Base-by-base conservation (phyloP, 2,888 invertebrate genomes). In the Platycheirus albimanus region DNA sequence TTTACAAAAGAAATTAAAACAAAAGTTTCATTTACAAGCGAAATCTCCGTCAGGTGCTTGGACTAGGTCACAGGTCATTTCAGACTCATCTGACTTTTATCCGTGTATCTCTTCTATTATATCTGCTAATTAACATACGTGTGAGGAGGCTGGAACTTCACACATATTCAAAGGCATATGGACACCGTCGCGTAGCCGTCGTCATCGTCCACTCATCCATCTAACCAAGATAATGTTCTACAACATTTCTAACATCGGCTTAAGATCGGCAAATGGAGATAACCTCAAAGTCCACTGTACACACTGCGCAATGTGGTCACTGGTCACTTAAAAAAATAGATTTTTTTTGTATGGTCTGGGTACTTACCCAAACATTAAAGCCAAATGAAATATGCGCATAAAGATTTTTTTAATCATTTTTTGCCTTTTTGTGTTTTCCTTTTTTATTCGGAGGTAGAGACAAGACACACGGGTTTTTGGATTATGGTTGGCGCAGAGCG, bases 351-450 rank as follows among this genome's bases (percentile, higher is more conserved):
- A 70, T 80, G 45, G 75, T 49, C 56, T 64, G 56, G 56, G 70
- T 70, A 80, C 80, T 80, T 80, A 80, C 75, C 52, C 70, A 75
- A 75, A 75, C 80, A 80, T 75, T 80, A 75, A 72, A 75, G 54
- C 64, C 58, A 70, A 80, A 75, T 75, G 64, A 80, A 80, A 80
- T 70, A 80, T 80, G 75, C 76, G 58, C 75, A 70, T 66, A 69
- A 71, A 43, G 63, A 52, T 61, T 74, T 61, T 54, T 76, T 71
- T 58, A 54, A 54, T 66, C 66, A 64, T 49, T 54, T 45, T 43
- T 41, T 13, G 45, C 7, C 43, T 61, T 61, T 58, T 41, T 41
- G 38, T 49, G 2, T 33, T 54, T 43, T 43, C 28, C 20, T 74
- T 36, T 69, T 54, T 41, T 79, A 52, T 24, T 6, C 38, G 45